phyloP scores from a whole-genome alignment of 2,797 vertebrate species.

The Pangasius djambal region DNA sequence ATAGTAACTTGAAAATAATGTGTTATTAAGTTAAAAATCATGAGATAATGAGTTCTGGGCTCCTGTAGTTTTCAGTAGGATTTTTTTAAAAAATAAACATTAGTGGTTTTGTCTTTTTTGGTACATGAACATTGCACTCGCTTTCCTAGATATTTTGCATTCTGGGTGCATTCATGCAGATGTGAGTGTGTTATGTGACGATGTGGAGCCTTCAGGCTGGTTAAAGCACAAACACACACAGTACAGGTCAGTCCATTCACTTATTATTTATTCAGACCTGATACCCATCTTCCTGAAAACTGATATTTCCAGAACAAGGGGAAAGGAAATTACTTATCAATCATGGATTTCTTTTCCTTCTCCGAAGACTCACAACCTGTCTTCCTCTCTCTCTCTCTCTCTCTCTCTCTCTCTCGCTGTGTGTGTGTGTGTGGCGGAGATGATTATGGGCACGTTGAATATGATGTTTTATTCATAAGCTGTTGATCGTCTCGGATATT shows the following conservation, averaged over 20 bases:
- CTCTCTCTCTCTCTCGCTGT: constrained; percentile 18
- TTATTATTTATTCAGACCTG: constrained; percentile 8
- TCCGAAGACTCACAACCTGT: background rate
- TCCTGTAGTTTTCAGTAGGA: background rate
- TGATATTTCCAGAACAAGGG: constrained; percentile 42
- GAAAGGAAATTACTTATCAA: background rate
- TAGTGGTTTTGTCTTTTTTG: background rate
- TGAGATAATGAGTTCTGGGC: background rate
- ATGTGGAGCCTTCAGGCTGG: background rate
- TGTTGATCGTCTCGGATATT: constrained; percentile 53
- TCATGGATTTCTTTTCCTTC: background rate
- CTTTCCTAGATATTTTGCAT: background rate
- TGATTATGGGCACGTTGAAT: constrained; percentile 44
- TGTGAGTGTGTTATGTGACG: background rate
- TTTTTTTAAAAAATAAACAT: background rate
- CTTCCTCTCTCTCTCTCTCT: constrained; percentile 59
- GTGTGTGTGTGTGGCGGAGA: background rate
- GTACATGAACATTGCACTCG: background rate
- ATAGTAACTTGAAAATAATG: background rate
- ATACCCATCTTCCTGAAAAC: constrained; percentile 63
- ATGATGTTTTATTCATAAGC: constrained; percentile 65
- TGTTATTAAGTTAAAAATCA: background rate
- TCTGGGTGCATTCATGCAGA: background rate
- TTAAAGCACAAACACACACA: constrained; percentile 1
- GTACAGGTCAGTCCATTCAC: background rate